phyloP scores from a whole-genome alignment of 2,888 invertebrate species.

The Amblyjoppa proteus region DNA sequence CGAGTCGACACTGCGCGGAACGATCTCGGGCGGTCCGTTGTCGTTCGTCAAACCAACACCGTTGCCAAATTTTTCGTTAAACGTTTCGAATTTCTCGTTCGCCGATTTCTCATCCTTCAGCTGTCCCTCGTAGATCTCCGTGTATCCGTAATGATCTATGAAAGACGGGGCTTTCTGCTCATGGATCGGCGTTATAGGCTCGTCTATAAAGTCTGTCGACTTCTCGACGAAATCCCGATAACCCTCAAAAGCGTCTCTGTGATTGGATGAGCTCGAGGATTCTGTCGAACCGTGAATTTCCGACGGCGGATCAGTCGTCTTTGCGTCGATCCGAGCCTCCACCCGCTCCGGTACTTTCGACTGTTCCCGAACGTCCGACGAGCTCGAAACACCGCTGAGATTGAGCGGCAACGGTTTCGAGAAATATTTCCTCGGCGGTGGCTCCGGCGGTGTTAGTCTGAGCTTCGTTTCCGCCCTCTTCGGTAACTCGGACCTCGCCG shows the following conservation, averaged over 20 bases:
- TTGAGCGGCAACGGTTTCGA: slow-evolving; percentile 77
- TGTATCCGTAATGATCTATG: slow-evolving; percentile 74
- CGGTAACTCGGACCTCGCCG: slow-evolving; percentile 71
- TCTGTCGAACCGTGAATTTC: slow-evolving; percentile 44
- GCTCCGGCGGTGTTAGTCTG: slow-evolving; percentile 84
- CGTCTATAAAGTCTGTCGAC: slow-evolving; percentile 78
- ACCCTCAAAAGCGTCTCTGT: slow-evolving; percentile 73
- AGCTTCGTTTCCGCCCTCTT: slow-evolving; percentile 84
- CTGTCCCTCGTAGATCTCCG: slow-evolving; percentile 74
- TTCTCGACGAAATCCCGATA: slow-evolving; percentile 77
- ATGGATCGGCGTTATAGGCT: slow-evolving; percentile 62
- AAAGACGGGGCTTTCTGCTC: slow-evolving; percentile 57
- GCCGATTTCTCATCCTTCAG: slow-evolving; percentile 72
- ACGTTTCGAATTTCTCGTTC: slow-evolving; percentile 75
- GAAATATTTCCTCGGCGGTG: slow-evolving; percentile 85
- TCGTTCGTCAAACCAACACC: slow-evolving; percentile 41
- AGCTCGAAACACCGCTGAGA: slow-evolving; percentile 48
- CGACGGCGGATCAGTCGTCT: slow-evolving; percentile 66
- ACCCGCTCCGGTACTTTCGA: slow-evolving; percentile 70
- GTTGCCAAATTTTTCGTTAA: slow-evolving; percentile 73
- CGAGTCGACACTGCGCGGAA: slow-evolving; percentile 71
- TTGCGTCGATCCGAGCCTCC: slow-evolving; percentile 53
- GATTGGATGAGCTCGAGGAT: slow-evolving; percentile 28
- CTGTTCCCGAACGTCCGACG: slow-evolving; percentile 69
- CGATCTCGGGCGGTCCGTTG: slow-evolving; percentile 33